Percentiles rank a stretch among this genome's conserved stretches.
phyloP scores from a whole-genome alignment of 2,113 vertebrate genomes.

The Pagrus major region DNA sequence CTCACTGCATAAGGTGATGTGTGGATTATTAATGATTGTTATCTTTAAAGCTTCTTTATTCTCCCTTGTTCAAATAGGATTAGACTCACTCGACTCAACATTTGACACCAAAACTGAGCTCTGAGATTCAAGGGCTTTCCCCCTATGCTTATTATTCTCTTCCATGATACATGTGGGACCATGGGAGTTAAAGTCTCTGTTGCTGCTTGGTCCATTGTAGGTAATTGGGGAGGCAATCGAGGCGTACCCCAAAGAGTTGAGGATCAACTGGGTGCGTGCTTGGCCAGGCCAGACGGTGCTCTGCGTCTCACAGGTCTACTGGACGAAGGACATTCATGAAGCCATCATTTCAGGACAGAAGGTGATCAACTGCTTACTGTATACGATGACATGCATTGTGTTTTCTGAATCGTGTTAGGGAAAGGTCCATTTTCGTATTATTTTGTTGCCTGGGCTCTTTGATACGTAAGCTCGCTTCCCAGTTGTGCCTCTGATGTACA shows the following conservation, averaged over 20 bases:
- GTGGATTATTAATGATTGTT: neutral
- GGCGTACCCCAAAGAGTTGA: constrained; percentile 83
- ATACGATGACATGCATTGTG: neutral
- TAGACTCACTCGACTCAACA: neutral
- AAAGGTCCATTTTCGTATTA: neutral
- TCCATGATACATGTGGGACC: neutral
- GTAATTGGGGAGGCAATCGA: constrained; percentile 86
- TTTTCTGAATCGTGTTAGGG: neutral
- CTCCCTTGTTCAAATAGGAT: neutral
- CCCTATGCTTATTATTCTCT: neutral
- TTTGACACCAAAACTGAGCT: neutral
- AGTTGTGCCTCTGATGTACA: neutral
- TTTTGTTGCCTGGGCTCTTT: neutral
- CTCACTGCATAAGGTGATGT: constrained; percentile 89
- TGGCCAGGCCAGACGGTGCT: constrained; percentile 94
- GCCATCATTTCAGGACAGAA: constrained; percentile 83
- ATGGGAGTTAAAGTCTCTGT: neutral
- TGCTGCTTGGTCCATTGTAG: constrained; percentile 68
- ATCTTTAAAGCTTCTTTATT: neutral
- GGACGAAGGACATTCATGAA: constrained; percentile 88
- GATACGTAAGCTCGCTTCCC: neutral
- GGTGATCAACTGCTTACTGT: constrained; percentile 64
- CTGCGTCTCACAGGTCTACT: constrained; percentile 92
- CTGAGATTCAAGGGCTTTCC: neutral
- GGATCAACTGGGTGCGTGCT: constrained; percentile 88